Evolutionary conservation across 2,888 invertebrate species (phyloP), one percentile per base, ranked within the genome.

Genomic region (Yponomeuta sedellus): DNA sequence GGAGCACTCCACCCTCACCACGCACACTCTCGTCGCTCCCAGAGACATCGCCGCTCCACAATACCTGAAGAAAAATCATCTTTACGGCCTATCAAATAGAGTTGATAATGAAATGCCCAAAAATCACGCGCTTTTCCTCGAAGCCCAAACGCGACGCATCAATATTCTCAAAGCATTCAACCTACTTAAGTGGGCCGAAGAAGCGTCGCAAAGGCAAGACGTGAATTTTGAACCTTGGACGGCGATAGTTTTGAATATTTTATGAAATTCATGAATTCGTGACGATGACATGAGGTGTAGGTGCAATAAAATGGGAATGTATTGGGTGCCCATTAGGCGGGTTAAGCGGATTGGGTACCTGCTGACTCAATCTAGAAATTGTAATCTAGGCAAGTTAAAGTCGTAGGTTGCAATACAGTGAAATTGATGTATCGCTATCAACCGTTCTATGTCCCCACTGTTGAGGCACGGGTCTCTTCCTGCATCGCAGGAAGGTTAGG

Each of bases 1-100:
- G 2, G 81, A 78, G 72, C 93, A 93, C 73, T 93, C 91, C 69
- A 92, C 92, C 0, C 84, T 82, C 65, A 93, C 85, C 28, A 93
- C 87, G 72, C 93, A 93, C 19, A 92, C 89, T 10, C 91, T 81
- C 0, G 80, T 76, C 0, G 83, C 82, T 6, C 85, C 85, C n/a
- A 89, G 76, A 67, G 80, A 74, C 1, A 87, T 69, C 0, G 77
- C 73, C 1, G 79, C 66, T 1, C 83, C 83, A 67, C 89, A 90
- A 68, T 79, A 86, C 80, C 89, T 90, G 68, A 64, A 64, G 19
- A 3, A 64, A 44, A 44, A 44, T 12, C 44, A 44, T 5, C 12
- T 16, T 44, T 44, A 44, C 1, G 44, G 1, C 16, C 16, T 12
- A 16, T 16, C 11, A 16, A 16, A 16, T 44, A 44, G 44, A 44